phyloP scores from a whole-genome alignment of 2,797 vertebrate genomes.

The Petrocephalus schoutedeni region DNA sequence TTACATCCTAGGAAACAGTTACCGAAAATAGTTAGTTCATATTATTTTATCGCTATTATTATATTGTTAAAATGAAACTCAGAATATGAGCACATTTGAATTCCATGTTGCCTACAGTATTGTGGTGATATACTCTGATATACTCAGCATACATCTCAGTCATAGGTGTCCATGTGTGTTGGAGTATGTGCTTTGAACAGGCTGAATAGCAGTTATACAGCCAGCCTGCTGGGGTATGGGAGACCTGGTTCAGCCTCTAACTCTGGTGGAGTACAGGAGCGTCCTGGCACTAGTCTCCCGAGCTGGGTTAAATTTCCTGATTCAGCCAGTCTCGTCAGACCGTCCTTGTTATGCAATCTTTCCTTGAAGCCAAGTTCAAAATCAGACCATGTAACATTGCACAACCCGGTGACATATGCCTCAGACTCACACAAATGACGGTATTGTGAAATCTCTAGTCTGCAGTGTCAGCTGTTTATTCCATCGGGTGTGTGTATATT shows the following conservation, averaged over 20 bases:
- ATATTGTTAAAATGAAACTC: neutral
- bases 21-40: neutral
- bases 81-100: neutral
- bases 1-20: neutral
- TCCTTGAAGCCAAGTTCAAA: neutral
- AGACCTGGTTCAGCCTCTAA: neutral
- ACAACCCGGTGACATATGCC: conserved; percentile 17
- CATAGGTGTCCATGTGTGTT: neutral
- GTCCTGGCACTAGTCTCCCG: neutral
- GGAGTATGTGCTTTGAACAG: neutral
- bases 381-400: conserved; percentile 18
- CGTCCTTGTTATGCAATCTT: conserved; percentile 7
- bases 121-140: neutral
- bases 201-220: neutral
- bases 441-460: neutral
- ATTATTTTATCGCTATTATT: neutral
- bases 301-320: neutral
- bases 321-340: neutral
- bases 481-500: neutral
- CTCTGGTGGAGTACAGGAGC: neutral
- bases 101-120: neutral
- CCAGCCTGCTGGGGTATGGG: neutral
- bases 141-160: neutral
- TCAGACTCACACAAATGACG: neutral
- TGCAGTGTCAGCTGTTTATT: neutral